Evolutionary conservation across 2,113 vertebrate species (phyloP).

Genomic region (Cynocephalus volans): DNA sequence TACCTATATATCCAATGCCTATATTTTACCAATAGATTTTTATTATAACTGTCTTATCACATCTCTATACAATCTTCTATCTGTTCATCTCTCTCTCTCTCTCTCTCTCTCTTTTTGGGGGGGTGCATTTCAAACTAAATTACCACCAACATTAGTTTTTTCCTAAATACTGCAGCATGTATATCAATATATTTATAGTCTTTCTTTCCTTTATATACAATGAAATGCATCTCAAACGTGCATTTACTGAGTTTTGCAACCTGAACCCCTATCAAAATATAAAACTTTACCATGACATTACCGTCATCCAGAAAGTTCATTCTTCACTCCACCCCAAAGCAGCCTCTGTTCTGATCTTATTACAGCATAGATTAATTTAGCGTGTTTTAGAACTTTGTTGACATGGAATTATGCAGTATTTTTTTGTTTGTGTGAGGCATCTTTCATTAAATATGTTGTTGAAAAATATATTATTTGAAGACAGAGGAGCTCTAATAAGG

Average conservation of each 20-base stretch:
- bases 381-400: background rate
- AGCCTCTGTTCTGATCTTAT: background rate
- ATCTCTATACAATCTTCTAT: background rate
- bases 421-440: background rate
- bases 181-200: background rate
- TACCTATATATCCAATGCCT: background rate
- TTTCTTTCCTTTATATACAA: background rate
- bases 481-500: background rate
- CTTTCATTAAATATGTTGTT: background rate
- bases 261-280: background rate
- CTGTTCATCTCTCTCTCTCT: background rate
- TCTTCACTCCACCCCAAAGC: background rate
- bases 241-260: background rate
- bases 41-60: background rate
- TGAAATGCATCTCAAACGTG: background rate
- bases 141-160: background rate
- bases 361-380: background rate
- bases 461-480: background rate
- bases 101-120: background rate
- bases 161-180: background rate
- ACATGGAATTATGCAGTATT: background rate
- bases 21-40: background rate
- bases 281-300: background rate
- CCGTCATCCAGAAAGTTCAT: background rate
- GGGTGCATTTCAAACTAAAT: constrained; percentile 15